These are phyloP conservation scores for Gnathonemus echidnorhynchus DNA, from an alignment of 2,113 vertebrate species.

Conservation along the genomic window DNA sequence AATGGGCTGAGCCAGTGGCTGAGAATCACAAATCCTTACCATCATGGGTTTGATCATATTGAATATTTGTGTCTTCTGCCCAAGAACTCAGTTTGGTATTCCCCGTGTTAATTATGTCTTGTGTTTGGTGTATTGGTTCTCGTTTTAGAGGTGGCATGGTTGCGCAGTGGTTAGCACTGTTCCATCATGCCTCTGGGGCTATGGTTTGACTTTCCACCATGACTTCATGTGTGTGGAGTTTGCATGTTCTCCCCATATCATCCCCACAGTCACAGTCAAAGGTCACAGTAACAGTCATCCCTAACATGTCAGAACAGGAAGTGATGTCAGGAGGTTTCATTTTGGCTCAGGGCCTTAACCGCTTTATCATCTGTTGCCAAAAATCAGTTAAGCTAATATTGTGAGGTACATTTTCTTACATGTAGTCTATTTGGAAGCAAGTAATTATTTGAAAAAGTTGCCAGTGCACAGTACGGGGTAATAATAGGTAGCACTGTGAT, in stretches of 20 bases:
- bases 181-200: too few relatives aligned
- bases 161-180: too few relatives aligned
- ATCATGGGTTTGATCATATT: too few relatives aligned
- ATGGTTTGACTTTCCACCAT: too few relatives aligned
- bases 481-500: background rate
- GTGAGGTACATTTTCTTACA: background rate
- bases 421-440: background rate
- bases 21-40: too few relatives aligned
- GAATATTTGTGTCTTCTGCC: too few relatives aligned
- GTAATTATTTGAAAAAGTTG: background rate
- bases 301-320: background rate
- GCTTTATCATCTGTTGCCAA: background rate
- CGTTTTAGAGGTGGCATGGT: background rate
- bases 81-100: background rate
- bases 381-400: background rate
- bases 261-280: background rate
- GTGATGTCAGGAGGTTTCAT: background rate
- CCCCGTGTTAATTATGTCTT: background rate
- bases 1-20: too few relatives aligned
- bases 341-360: background rate
- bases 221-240: too few relatives aligned
- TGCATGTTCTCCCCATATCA: too few relatives aligned
- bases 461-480: background rate
- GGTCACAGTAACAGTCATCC: background rate
- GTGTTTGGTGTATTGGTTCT: background rate